Evolutionary conservation across 2,797 vertebrate genomes (phyloP).

Genomic region (Tragopan temminckii): DNA sequence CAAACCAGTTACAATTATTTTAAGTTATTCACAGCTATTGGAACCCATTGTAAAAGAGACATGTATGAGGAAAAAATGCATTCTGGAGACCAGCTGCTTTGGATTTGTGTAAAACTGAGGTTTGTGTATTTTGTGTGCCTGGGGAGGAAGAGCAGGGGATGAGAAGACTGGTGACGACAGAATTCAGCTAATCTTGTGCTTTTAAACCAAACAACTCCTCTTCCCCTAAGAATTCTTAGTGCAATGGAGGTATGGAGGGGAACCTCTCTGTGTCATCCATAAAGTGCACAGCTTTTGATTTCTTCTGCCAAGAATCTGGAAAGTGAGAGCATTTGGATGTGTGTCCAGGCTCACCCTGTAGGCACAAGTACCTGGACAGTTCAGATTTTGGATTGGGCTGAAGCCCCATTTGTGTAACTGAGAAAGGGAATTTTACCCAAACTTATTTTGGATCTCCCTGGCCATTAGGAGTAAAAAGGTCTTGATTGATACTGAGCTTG

Average conservation of each 20-base stretch:
- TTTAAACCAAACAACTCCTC: background rate
- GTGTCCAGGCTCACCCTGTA: background rate
- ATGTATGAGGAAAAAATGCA: background rate
- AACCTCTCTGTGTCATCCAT: background rate
- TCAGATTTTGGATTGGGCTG: background rate
- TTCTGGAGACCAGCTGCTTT: background rate
- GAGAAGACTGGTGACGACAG: background rate
- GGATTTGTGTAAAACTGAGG: background rate
- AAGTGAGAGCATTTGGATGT: background rate
- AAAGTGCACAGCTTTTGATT: background rate
- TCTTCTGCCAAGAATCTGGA: background rate
- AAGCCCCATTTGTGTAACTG: background rate
- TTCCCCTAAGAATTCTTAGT: background rate
- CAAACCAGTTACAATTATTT: accelerated
- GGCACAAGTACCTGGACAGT: background rate
- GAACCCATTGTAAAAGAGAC: background rate
- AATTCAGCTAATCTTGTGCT: background rate
- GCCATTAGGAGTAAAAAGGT: background rate
- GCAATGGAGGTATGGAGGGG: background rate
- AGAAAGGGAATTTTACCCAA: background rate
- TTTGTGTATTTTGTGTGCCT: background rate
- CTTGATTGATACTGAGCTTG: background rate
- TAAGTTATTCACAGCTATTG: background rate
- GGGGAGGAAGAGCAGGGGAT: background rate
- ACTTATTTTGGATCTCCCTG: background rate